Base-by-base conservation (phyloP, 2,113 vertebrate species). In the Brachionichthys hirsutus region DNA sequence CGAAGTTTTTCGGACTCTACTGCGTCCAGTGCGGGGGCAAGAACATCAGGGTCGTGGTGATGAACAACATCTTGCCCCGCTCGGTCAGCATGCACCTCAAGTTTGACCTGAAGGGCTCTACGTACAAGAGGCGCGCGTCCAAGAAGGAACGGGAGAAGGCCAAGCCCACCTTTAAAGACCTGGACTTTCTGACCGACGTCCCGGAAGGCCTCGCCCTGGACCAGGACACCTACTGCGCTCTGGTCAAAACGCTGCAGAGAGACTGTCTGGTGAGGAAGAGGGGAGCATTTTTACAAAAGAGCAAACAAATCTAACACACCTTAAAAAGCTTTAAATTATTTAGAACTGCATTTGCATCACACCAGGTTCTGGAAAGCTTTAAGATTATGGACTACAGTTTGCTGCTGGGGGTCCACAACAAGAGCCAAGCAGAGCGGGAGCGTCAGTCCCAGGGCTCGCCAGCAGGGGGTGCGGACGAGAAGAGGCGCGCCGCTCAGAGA, bases 311-410 rank as follows among this genome's bases (percentile, higher is more conserved):
- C n/a, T n/a, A n/a, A n/a, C n/a, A n/a, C n/a, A n/a, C n/a, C n/a
- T n/a, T n/a, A n/a, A n/a, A n/a, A n/a, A n/a, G n/a, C n/a, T n/a
- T n/a, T 35, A 38, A 38, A 10, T 38, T 10, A 12, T 38, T 38
- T 38, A 38, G 12, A 38, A 9, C 36, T 45, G 8, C 52, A 0
- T 45, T 12, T 54, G 18, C 60, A 75, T 67, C 22, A 19, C 9
- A 0, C 43, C 72, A 99, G 97, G 97, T 99, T 49, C 87, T 99
- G 70, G 97, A 99, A 87, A 99, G 97, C 73, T 99, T 99, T 86
- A 98, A 99, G 89, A 99, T 99, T 78, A 99, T 99, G 96, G 97
- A 99, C 90, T 99, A 99, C 90, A 99, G 97, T 85, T 90, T 99
- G 62, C 90, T 99, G 72, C 90, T 99, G 7, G 97, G 97, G 0